Base-by-base conservation (phyloP, 2,888 invertebrate genomes). In the Orthosia cruda region DNA sequence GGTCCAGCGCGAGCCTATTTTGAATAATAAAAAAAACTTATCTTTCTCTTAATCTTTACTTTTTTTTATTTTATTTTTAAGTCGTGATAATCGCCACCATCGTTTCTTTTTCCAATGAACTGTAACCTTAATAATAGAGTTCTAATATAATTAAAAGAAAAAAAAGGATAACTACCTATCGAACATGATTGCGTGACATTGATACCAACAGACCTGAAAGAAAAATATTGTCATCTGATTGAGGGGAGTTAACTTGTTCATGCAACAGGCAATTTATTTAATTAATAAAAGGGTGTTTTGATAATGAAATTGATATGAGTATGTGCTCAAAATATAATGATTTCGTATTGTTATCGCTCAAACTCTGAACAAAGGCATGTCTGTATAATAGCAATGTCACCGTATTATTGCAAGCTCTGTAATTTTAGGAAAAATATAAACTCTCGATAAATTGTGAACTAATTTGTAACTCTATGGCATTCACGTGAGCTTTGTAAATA, bases 161-260 rank as follows among this genome's bases (percentile, higher is more conserved):
- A 55, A 40, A 13, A 47, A 40, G 15, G 16, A 26, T n/a, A 15
- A 15, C 3, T 32, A 16, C 0, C 12, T 66, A 1, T 40, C 40
- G 61, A 63, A 59, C 65, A 66, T 58, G 81, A 75, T 84, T 57
- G 84, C 83, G 84, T 84, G 83, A 78, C 78, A 54, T 40, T 23
- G 72, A 81, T 74, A 84, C 16, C 47, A 61, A 65, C 50, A 12
- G 54, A 58, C 47, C 26, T 20, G 55, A 69, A 80, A 74, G 57
- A 73, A 71, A 80, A 71, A 73, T 65, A 67, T 12, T 32, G 47
- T 57, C 49, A 70, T 80, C 66, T 50, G 69, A 72, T 76, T 50
- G 23, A 57, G 69, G 69, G 66, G 52, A 65, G 72, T 68, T 67
- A 57, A 4, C 45, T 59, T 69, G 40, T 66, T 74, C 69, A 71